phyloP scores from a whole-genome alignment of 2,797 vertebrate genomes.

The Rachycentron canadum region DNA sequence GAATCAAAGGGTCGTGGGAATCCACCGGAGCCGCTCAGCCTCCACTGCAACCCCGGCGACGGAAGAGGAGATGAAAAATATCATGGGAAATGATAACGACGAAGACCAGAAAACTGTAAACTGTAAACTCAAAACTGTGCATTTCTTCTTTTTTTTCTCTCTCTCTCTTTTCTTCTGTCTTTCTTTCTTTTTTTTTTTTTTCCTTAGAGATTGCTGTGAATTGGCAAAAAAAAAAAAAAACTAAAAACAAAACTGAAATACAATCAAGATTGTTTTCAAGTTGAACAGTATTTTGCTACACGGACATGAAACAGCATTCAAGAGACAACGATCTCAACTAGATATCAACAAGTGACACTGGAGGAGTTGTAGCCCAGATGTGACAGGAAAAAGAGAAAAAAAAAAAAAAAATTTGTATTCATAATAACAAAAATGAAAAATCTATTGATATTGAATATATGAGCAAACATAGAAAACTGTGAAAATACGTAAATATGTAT shows the following conservation, averaged over 20 bases:
- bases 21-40: conserved; percentile 21
- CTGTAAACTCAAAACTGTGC: conserved; percentile 76
- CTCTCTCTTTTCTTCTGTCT: too few relatives aligned
- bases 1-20: conserved; percentile 71
- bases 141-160: too few relatives aligned
- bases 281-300: conserved; percentile 80
- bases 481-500: conserved; percentile 96
- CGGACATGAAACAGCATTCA: conserved; percentile 82
- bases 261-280: conserved; percentile 85
- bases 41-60: conserved; percentile 72
- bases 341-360: conserved; percentile 85
- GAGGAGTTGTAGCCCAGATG: conserved; percentile 76
- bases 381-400: too few relatives aligned
- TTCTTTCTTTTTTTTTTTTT: background rate
- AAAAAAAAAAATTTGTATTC: conserved; percentile 69
- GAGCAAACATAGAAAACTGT: conserved; percentile 88
- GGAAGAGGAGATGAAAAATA: conserved; percentile 57
- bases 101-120: conserved; percentile 85
- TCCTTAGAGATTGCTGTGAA: conserved; percentile 78
- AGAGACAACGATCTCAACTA: conserved; percentile 85
- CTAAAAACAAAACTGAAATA: conserved; percentile 66
- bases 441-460: conserved; percentile 81
- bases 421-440: conserved; percentile 67
- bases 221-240: conserved; percentile 77
- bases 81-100: conserved; percentile 66